Conservation (phyloP, 2,888 invertebrate genomes). For the Chloromyia formosa region DNA sequence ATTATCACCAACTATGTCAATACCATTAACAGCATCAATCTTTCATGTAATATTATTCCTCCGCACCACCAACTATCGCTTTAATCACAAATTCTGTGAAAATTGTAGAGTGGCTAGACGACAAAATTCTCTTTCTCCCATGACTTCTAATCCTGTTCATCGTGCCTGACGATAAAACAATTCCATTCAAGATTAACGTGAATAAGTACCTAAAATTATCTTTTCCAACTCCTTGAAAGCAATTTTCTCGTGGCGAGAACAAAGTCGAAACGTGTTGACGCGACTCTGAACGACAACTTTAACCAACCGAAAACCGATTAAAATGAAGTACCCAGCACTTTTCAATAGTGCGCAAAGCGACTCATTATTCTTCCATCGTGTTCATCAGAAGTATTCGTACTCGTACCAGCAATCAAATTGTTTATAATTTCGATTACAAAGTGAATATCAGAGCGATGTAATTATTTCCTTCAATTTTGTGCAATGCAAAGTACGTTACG, state of each 20-base stretch:
- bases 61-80: too few relatives aligned
- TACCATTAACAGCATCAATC: too few relatives aligned
- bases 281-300: too few relatives aligned
- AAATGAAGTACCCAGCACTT: too few relatives aligned
- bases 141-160: slow-evolving; percentile 9
- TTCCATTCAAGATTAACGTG: not conserved
- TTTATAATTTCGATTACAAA: slow-evolving; percentile 27
- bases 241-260: not conserved
- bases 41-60: too few relatives aligned
- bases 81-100: slow-evolving; percentile 12
- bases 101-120: slow-evolving; percentile 19
- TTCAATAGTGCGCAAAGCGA: too few relatives aligned
- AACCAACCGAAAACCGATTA: too few relatives aligned
- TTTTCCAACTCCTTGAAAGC: not conserved
- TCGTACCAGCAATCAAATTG: slow-evolving; percentile 23
- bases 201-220: slow-evolving; percentile 1
- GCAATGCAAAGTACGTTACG: not conserved
- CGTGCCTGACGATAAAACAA: not conserved
- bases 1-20: too few relatives aligned
- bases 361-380: too few relatives aligned
- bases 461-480: slow-evolving; percentile 24
- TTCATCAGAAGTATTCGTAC: too few relatives aligned
- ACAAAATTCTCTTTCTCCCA: not conserved
- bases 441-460: slow-evolving; percentile 23
- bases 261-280: too few relatives aligned